These are phyloP conservation scores for Ceratotherium simum DNA, from an alignment of 2,113 vertebrate genomes.

Conservation along the genomic window DNA sequence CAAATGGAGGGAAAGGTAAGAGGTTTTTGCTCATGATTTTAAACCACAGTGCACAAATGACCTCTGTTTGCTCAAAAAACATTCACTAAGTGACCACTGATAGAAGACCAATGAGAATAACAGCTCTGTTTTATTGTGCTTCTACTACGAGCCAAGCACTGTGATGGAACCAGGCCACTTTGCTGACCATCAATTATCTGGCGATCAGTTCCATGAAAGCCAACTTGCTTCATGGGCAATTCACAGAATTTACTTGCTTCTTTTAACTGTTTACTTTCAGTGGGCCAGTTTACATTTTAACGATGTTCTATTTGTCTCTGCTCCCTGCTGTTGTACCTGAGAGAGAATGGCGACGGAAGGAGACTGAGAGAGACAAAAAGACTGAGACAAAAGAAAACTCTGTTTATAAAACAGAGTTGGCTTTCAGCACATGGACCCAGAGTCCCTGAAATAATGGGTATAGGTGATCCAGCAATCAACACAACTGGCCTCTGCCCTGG, in stretches of 20 bases:
- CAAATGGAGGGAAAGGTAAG: not conserved
- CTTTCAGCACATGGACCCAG: not conserved
- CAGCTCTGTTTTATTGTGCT: not conserved
- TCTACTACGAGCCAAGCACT: not conserved
- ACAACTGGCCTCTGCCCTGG: not conserved
- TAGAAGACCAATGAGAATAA: not conserved
- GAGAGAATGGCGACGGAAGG: not conserved
- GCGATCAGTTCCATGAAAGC: not conserved
- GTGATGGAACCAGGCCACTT: not conserved
- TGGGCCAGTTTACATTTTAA: not conserved
- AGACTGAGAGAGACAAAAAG: not conserved
- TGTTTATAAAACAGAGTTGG: not conserved
- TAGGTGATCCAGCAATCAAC: not conserved
- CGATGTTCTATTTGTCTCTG: not conserved
- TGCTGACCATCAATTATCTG: not conserved
- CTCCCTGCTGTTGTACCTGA: not conserved
- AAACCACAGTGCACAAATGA: not conserved
- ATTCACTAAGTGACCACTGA: not conserved
- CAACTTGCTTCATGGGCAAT: not conserved
- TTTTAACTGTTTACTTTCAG: not conserved
- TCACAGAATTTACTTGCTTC: not conserved
- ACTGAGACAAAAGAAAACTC: not conserved
- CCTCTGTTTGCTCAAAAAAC: not conserved
- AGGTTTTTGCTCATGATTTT: not conserved
- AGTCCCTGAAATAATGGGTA: not conserved